Conservation (phyloP, 2,113 vertebrate genomes). For the Takifugu flavidus region DNA sequence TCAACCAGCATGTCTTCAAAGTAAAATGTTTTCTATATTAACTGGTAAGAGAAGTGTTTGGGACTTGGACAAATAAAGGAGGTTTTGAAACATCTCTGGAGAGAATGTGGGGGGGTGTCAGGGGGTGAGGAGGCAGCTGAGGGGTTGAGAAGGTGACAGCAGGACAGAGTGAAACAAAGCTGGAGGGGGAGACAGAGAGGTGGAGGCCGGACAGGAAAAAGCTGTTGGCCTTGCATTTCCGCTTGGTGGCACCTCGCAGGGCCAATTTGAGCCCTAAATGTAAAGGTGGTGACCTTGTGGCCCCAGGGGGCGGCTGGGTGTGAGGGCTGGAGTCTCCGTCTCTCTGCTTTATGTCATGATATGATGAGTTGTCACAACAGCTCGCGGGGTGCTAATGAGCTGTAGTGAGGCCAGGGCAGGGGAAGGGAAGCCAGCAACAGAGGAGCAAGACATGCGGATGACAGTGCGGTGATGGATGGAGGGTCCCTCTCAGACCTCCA, state of each 20-base stretch:
- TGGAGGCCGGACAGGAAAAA: conserved; percentile 65
- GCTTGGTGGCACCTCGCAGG: conserved; percentile 71
- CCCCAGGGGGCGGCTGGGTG: conserved; percentile 40
- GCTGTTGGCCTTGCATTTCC: conserved; percentile 72
- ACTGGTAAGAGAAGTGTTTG: conserved; percentile 16
- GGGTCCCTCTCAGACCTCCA: conserved; percentile 60
- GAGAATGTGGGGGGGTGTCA: conserved; percentile 2
- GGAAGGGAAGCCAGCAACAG: conserved; percentile 25
- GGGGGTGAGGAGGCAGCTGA: conserved; percentile 13
- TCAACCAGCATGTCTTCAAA: neutral
- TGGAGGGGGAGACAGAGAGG: conserved; percentile 36
- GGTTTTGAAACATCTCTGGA: conserved; percentile 40
- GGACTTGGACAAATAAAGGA: conserved; percentile 45
- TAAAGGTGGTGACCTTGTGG: conserved; percentile 72
- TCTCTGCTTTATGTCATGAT: conserved; percentile 75
- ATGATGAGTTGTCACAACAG: conserved; percentile 79
- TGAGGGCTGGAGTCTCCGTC: conserved; percentile 47
- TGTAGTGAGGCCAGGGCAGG: conserved; percentile 63
- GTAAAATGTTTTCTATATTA: conserved; percentile 6
- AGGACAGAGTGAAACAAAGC: conserved; percentile 48
- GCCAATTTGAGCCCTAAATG: conserved; percentile 76
- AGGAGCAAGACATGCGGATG: conserved; percentile 51
- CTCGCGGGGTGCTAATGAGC: conserved; percentile 75
- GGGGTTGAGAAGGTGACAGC: conserved; percentile 46
- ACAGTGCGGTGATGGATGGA: conserved; percentile 77